Evolutionary conservation across 1,140 invertebrate species (phyloP).

Genomic region (Eupeodes corollae): DNA sequence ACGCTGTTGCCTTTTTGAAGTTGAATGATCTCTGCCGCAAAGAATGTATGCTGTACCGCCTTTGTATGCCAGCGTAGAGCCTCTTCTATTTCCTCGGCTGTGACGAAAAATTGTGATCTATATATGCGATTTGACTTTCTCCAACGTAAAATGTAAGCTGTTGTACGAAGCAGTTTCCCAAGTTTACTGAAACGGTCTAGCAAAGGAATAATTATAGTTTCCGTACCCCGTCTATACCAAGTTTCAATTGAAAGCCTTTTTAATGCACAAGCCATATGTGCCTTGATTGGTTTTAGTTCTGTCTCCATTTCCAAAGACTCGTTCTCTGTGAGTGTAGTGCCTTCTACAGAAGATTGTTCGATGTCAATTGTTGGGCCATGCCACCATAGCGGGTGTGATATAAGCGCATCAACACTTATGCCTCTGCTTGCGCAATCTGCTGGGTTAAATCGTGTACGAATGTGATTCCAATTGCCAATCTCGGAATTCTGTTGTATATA

Average conservation of each 20-base stretch:
- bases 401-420: background rate
- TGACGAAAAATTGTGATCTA: background rate
- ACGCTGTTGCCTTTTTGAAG: background rate
- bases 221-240: background rate
- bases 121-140: background rate
- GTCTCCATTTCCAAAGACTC: background rate
- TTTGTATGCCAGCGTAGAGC: background rate
- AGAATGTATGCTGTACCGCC: background rate
- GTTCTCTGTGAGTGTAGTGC: background rate
- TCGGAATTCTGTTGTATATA: slow-evolving; percentile 4
- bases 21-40: background rate
- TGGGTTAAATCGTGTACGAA: slow-evolving; percentile 11
- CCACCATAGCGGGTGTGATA: background rate
- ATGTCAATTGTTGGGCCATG: background rate
- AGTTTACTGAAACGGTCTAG: background rate
- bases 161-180: background rate
- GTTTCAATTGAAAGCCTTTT: background rate
- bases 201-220: background rate
- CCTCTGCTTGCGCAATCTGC: slow-evolving; percentile 16
- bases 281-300: background rate
- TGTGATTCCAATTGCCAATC: slow-evolving; percentile 9
- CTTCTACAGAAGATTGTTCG: background rate
- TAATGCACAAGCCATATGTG: background rate
- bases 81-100: background rate
- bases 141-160: background rate